Evolutionary conservation across 2,113 vertebrate genomes (phyloP).

Genomic region (Nematolebias whitei): DNA sequence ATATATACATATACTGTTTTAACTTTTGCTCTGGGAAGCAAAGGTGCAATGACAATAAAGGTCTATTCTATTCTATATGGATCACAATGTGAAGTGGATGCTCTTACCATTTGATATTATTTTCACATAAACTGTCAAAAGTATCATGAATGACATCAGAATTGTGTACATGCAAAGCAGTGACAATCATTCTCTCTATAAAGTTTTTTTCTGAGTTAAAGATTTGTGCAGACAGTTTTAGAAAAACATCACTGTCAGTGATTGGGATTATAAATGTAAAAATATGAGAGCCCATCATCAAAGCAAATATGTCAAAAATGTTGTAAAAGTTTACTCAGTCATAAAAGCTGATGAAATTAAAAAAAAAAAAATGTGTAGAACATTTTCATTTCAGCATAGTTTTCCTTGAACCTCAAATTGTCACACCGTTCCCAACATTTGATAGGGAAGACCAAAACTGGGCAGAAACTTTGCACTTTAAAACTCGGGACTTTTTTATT

Average conservation of each 20-base stretch:
- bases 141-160: not conserved
- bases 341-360: not conserved
- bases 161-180: not conserved
- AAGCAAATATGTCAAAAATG: not conserved
- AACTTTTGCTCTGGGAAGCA: too few relatives aligned
- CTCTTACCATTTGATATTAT: not conserved
- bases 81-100: not conserved
- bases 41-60: too few relatives aligned
- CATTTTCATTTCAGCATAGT: too few relatives aligned
- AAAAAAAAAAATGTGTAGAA: too few relatives aligned
- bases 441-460: too few relatives aligned
- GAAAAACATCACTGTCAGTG: not conserved
- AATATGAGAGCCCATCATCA: not conserved
- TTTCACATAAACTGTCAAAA: not conserved
- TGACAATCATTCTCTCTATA: slow-evolving; percentile 1
- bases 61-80: too few relatives aligned
- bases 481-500: too few relatives aligned
- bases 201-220: not conserved
- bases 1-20: too few relatives aligned
- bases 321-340: slow-evolving; percentile 10
- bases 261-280: slow-evolving; percentile 14
- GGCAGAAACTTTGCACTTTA: too few relatives aligned
- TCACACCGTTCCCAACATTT: too few relatives aligned
- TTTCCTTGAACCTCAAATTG: too few relatives aligned
- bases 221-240: not conserved